Conservation (phyloP, 2,113 vertebrate species). For the Triplophysa tibetana region DNA sequence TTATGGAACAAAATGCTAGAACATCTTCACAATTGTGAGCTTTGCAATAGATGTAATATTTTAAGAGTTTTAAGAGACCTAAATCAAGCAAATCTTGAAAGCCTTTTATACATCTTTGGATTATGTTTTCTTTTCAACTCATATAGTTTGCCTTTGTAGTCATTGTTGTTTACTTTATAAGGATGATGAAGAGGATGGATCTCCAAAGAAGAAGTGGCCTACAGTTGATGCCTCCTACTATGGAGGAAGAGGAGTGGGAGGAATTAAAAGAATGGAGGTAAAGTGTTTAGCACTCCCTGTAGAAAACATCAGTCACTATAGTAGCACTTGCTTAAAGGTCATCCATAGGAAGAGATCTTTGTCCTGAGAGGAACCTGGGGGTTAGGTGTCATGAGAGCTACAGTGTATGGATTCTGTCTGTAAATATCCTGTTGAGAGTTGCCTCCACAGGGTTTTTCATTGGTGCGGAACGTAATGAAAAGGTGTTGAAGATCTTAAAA, state of each 20-base stretch:
- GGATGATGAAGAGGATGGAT: conserved; percentile 85
- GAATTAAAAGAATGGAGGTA: conserved; percentile 99
- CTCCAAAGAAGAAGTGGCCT: conserved; percentile 84
- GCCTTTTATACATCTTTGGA: neutral
- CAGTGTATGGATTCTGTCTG: too few species aligned
- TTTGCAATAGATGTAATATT: neutral
- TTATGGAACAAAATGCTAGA: neutral
- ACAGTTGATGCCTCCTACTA: conserved; percentile 96
- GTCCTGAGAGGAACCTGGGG: neutral
- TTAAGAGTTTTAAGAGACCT: neutral
- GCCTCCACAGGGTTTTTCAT: too few species aligned
- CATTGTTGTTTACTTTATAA: conserved; percentile 67
- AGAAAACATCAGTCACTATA: neutral
- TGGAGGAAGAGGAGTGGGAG: conserved; percentile 92
- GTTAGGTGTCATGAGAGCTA: neutral
- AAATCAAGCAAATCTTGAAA: neutral
- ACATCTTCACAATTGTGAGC: neutral
- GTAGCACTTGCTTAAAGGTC: neutral
- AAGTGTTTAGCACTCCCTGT: conserved; percentile 1
- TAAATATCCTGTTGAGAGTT: too few species aligned
- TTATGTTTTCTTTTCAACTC: too few species aligned
- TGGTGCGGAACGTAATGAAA: too few species aligned
- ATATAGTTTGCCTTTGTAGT: too few species aligned
- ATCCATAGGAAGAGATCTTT: neutral
- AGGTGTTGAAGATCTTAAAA: too few species aligned